Conservation (phyloP, 1,140 invertebrate species). For the Pseudachorutes palmiensis region DNA sequence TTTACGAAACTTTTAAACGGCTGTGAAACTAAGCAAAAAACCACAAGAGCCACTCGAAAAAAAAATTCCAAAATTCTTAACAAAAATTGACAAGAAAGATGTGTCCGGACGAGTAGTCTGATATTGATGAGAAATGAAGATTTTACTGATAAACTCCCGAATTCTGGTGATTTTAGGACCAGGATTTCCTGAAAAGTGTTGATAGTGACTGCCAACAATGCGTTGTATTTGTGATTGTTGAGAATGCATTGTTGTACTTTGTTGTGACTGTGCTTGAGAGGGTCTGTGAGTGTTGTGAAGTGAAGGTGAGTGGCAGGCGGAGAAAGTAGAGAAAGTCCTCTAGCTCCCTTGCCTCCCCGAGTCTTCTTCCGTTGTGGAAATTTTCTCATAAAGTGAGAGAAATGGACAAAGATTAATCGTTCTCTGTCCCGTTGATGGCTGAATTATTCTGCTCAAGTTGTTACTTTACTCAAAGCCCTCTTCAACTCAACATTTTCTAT, state of each 20-base stretch:
- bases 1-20: neutral
- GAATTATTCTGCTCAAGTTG: conserved; percentile 40
- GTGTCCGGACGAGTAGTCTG: too few relatives aligned
- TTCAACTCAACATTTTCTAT: conserved; percentile 21
- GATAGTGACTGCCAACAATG: neutral
- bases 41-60: neutral
- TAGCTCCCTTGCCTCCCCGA: neutral
- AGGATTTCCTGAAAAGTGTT: neutral
- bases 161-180: neutral
- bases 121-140: too few relatives aligned
- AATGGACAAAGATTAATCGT: conserved; percentile 40
- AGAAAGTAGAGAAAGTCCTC: neutral
- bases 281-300: neutral
- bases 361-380: conserved; percentile 16
- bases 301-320: neutral
- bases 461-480: conserved; percentile 32
- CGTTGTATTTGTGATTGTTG: neutral
- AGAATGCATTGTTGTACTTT: neutral
- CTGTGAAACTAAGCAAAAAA: neutral
- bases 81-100: too few relatives aligned
- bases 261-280: neutral
- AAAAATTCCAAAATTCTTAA: too few relatives aligned
- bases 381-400: conserved; percentile 39
- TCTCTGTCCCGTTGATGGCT: conserved; percentile 39
- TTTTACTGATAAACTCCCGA: too few relatives aligned